Conservation (phyloP, 2,797 vertebrate genomes). For the Manis crassicaudata region DNA sequence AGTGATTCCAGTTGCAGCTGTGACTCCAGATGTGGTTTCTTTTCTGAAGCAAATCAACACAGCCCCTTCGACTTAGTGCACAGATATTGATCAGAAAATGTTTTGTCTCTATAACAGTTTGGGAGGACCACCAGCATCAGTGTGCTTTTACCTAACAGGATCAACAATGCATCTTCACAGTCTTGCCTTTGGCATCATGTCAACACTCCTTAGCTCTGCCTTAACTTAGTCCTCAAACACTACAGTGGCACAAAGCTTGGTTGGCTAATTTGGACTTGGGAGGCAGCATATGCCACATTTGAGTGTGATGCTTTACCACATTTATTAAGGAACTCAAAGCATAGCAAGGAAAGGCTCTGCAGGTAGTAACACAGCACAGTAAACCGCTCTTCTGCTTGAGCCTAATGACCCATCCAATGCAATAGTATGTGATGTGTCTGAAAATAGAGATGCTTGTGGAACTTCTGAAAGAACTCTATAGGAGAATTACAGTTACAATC, state of each 20-base stretch:
- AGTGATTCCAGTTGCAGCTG: constrained; percentile 64
- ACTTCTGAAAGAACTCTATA: not conserved
- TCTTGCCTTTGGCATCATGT: not conserved
- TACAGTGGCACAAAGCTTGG: not conserved
- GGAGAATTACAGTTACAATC: not conserved
- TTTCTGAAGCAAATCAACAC: constrained; percentile 32
- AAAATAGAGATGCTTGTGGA: not conserved
- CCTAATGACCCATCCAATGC: not conserved
- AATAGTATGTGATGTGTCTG: not conserved
- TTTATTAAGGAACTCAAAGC: constrained; percentile 30
- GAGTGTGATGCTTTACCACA: not conserved
- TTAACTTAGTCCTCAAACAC: constrained; percentile 23
- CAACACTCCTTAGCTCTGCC: not conserved
- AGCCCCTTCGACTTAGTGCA: not conserved
- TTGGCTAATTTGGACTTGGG: constrained; percentile 16
- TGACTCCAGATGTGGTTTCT: constrained; percentile 63
- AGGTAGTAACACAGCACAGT: not conserved
- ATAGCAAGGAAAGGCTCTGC: not conserved
- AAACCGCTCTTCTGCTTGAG: not conserved
- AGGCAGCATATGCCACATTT: not conserved
- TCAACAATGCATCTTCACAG: not conserved
- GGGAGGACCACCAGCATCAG: not conserved
- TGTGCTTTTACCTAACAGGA: not conserved
- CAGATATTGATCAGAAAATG: constrained; percentile 47
- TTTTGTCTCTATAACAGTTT: constrained; percentile 36